Base-by-base conservation (phyloP, 2,113 vertebrate species). In the Pholis gunnellus region DNA sequence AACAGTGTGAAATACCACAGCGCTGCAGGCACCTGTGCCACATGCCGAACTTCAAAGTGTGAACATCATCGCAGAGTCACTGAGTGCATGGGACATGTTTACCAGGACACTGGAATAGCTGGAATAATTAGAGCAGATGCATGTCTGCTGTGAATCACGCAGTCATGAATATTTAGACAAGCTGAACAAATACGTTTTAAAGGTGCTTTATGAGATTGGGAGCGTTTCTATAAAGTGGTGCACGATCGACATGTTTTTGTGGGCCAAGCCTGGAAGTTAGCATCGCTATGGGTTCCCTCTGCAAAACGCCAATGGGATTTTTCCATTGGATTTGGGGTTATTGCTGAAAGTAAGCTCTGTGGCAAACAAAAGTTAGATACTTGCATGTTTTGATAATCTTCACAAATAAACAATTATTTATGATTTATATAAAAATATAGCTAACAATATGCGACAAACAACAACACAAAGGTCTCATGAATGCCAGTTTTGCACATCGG, bases 61-160 rank as follows among this genome's bases (percentile, higher is more conserved):
- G 11, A 74, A 71, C 27, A 40, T 73, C 48, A 78, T 66, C 31
- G 34, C 72, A 72, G 72, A 38, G 50, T 54, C 25, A 75, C 48
- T 57, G 76, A 15, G 38, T 1, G 6, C 2, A 18, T 40, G 79
- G 52, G 72, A 44, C 13, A 48, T 17, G 57, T 75, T 82, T 20
- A 65, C 63, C 0, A 20, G 36, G 48, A 64, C 29, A 22, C 50
- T 46, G 18, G n/a, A n/a, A n/a, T 3, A 2, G 5, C 59, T n/a
- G 20, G 56, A 61, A 64, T 40, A 38, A 71, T 29, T 42, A 14
- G 25, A 50, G 66, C 31, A 65, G 60, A 46, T 74, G 27, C 48
- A 63, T 29, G 44, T 54, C 34, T 56, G 68, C 36, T 9, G 31
- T 42, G 10, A 54, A 34, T 71, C 64, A 57, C 4, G 13, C 29